These are phyloP conservation scores for Diplodus sargus DNA, from an alignment of 2,797 vertebrate species.

Conservation along the genomic window DNA sequence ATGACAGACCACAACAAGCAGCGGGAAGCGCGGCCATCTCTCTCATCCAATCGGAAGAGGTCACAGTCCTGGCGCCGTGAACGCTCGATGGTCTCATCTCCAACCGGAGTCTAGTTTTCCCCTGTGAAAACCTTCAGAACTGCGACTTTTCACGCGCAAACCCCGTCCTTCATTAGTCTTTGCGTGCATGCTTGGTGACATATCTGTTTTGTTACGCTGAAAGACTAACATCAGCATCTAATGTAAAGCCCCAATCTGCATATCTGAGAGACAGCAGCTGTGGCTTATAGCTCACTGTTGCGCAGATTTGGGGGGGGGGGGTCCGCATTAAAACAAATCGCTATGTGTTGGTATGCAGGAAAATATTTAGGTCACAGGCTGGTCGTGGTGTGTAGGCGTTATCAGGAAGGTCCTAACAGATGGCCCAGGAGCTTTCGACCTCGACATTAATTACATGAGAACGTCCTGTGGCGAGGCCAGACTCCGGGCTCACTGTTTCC, in stretches of 20 bases:
- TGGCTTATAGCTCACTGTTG: slow-evolving; percentile 27
- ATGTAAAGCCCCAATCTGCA: not conserved
- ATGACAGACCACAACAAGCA: slow-evolving; percentile 58
- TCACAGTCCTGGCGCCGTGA: slow-evolving; percentile 25
- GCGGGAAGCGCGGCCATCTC: not conserved
- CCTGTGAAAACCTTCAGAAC: not conserved
- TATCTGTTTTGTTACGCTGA: not conserved
- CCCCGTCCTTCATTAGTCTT: not conserved
- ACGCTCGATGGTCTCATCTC: slow-evolving; percentile 16
- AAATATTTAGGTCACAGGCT: slow-evolving; percentile 69
- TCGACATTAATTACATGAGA: slow-evolving; percentile 79
- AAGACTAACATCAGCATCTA: not conserved
- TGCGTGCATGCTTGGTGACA: not conserved
- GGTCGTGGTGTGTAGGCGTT: slow-evolving; percentile 57
- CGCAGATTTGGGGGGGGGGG: slow-evolving; percentile 5
- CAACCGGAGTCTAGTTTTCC: slow-evolving; percentile 23
- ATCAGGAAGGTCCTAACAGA: slow-evolving; percentile 79
- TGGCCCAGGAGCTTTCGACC: slow-evolving; percentile 75
- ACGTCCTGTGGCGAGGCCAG: slow-evolving; percentile 71
- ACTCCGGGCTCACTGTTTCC: slow-evolving; percentile 43
- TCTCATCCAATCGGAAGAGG: slow-evolving; percentile 51
- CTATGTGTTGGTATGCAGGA: slow-evolving; percentile 47
- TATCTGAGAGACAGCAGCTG: slow-evolving; percentile 16
- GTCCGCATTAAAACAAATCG: slow-evolving; percentile 40
- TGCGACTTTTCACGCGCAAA: not conserved